These are phyloP conservation scores for Tenodera sinensis DNA, from an alignment of 2,888 invertebrate species.

Conservation along the genomic window DNA sequence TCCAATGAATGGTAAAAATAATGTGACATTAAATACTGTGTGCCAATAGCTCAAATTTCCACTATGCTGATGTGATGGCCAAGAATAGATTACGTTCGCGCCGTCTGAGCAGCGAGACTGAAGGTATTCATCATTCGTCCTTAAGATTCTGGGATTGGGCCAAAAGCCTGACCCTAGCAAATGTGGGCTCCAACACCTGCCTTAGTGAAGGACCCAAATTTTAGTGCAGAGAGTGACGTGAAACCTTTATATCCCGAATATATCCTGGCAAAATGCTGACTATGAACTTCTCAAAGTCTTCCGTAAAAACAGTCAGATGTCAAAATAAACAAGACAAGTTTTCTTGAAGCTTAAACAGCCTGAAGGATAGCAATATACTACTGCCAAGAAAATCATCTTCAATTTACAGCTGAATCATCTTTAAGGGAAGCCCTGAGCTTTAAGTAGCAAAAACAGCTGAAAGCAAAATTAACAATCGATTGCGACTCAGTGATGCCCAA, in stretches of 20 bases:
- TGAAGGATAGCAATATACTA: too few species aligned
- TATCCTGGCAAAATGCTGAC: too few species aligned
- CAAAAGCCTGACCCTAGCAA: background rate
- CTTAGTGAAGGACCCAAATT: background rate
- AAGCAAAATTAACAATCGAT: background rate
- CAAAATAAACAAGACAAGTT: too few species aligned
- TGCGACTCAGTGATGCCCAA: background rate
- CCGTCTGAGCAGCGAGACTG: background rate
- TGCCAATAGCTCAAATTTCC: too few species aligned
- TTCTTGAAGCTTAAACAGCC: too few species aligned
- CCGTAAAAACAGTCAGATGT: too few species aligned
- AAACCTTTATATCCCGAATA: too few species aligned
- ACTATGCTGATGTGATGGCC: too few species aligned
- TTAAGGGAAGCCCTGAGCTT: background rate
- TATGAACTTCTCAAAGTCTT: too few species aligned
- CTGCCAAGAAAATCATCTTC: background rate
- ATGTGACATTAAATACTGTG: too few species aligned
- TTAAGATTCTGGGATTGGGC: background rate
- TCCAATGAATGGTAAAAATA: too few species aligned
- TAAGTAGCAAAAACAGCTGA: background rate
- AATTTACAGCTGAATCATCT: background rate
- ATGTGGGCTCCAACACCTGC: background rate
- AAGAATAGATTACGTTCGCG: background rate
- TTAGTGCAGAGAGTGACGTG: too few species aligned
- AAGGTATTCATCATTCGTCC: background rate